These are phyloP conservation scores for Trididemnum miniatum DNA, from an alignment of 23 tunicate species.

Conservation along the genomic window DNA sequence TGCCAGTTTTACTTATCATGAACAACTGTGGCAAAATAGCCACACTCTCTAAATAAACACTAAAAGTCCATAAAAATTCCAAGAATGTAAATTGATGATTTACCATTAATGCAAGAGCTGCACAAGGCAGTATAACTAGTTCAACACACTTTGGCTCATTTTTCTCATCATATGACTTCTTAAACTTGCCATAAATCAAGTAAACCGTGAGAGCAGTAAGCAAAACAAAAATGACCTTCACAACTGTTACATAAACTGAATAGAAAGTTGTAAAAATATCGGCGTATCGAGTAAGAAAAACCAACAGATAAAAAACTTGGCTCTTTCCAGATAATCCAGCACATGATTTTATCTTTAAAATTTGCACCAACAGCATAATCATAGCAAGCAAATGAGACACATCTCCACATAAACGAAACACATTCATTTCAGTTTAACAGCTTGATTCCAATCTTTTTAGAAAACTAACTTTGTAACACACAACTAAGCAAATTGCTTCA, in stretches of 20 bases:
- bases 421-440: too few relatives aligned
- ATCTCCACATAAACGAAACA: slow-evolving; percentile 31
- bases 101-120: slow-evolving; percentile 23
- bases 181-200: slow-evolving; percentile 30
- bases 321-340: slow-evolving; percentile 56
- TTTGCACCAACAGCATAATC: slow-evolving; percentile 37
- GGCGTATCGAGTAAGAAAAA: slow-evolving; percentile 41
- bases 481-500: too few relatives aligned
- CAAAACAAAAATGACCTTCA: slow-evolving; percentile 35
- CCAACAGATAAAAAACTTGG: slow-evolving; percentile 48
- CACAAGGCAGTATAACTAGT: background rate
- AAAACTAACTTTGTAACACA: too few relatives aligned
- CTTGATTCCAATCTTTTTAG: too few relatives aligned
- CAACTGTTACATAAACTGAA: slow-evolving; percentile 22
- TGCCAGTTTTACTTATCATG: slow-evolving; percentile 44
- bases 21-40: slow-evolving; percentile 58
- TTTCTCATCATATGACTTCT: slow-evolving; percentile 28
- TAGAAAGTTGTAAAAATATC: slow-evolving; percentile 32
- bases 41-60: slow-evolving; percentile 52
- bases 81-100: slow-evolving; percentile 38
- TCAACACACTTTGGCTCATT: slow-evolving; percentile 13
- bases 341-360: slow-evolving; percentile 35
- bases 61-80: slow-evolving; percentile 64
- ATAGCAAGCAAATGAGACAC: slow-evolving; percentile 50
- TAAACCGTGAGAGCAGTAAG: slow-evolving; percentile 20